Base-by-base conservation (phyloP, 2,113 vertebrate genomes). In the Rhea americana region DNA sequence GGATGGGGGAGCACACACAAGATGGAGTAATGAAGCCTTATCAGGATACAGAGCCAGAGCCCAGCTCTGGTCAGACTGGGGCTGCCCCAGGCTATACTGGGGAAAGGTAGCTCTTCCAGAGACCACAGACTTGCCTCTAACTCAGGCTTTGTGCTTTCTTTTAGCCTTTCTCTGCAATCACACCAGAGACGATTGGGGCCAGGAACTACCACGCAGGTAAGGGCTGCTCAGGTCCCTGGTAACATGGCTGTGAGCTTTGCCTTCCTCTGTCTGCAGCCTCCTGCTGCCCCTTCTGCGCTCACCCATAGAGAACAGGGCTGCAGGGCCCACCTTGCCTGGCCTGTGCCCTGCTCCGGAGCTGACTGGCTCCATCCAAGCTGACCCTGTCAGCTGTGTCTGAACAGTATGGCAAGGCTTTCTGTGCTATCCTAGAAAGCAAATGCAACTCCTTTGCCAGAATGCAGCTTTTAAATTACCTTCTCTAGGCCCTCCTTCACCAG, bases 131-230 rank as follows among this genome's bases (percentile, higher is more conserved):
- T 81, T 77, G 37, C 56, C 24, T 1, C n/a, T 95, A 73, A 94
- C 77, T 15, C 62, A 58, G 16, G 4, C 56, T 43, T 9, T 89
- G 45, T 93, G 47, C 41, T 92, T 83, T 67, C 90, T 73, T 83
- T 86, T 35, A 99, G 99, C 97, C 92, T 84, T 99, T 99, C 94
- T 96, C 7, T 77, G 99, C 98, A 87, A 98, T 97, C 32, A 99
- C 99, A 17, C 99, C 99, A 45, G 98, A 99, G 87, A 95, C 97
- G 20, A 99, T 99, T 79, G 99, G 98, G 59, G 97, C 98, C 62
- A 98, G 95, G 82, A 99, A 99, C 97, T 99, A 99, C 96, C 99
- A 99, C 4, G 99, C 99, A 95, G 99, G 99, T 99, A 90, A 53
- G 94, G 81, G 58, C 47, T 30, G 48, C 19, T 85, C 14, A 3